Base-by-base conservation (phyloP, 1,140 invertebrate species). In the Brachionus asplanchnoidis region DNA sequence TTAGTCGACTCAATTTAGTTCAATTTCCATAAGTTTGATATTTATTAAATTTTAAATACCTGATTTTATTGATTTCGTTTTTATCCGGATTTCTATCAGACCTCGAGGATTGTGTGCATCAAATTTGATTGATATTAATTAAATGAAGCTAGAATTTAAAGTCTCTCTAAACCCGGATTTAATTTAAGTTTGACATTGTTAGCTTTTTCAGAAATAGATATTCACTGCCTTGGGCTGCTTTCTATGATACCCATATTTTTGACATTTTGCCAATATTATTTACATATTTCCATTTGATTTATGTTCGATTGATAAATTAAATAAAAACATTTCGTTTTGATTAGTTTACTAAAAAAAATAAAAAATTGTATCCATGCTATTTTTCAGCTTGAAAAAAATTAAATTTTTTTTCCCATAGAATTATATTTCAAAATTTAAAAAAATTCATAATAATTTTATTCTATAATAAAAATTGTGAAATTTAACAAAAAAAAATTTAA, bases 21-120 rank as follows among this genome's bases (percentile, higher is more conserved):
- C 32, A 73, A 42, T 73, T 73, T 73, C 17, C 36, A 14, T 42
- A 42, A 73, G 17, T 73, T 73, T 42, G 32, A 73, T 73, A 40
- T 42, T 40, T 36, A 73, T 73, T 73, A 73, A 73, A 73, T 73
- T 70, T 40, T 40, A 73, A 73, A 73, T 73, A 73, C 68, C 68
- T 73, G 32, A 42, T 73, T 73, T 40, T 40, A 40, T 73, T 73
- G 28, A 40, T 73, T 73, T 42, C 44, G 11, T 46, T 46, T 73
- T 73, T 73, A 73, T 73, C 68, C 68, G 68, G 68, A 73, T 73
- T 73, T 42, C 53, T 60, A 60, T 60, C 53, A 60, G 53, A 60
- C 20, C 20, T 60, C 53, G 53, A 60, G 53, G 53, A 60, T 60
- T 60, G 11, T 60, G 53, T 60, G 53, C 53, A 60, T 60, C 53